Evolutionary conservation across 2,797 vertebrate genomes (phyloP).

Genomic region (Siniperca scherzeri): DNA sequence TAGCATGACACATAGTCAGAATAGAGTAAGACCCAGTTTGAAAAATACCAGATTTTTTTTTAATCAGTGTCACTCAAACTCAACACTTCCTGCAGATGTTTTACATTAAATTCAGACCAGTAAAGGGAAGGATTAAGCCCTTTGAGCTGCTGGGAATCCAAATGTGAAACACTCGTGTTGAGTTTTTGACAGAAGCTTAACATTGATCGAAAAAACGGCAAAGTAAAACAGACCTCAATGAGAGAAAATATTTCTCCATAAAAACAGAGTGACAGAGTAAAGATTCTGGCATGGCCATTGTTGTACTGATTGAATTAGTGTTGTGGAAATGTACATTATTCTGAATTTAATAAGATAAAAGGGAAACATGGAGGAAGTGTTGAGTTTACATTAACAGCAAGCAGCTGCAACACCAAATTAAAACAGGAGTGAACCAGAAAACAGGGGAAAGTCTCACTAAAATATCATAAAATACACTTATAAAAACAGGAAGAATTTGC

Average conservation of each 20-base stretch:
- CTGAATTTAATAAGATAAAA: conserved; percentile 10
- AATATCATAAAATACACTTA: not conserved
- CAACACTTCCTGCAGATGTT: conserved; percentile 3
- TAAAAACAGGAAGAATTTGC: not conserved
- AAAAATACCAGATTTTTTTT: not conserved
- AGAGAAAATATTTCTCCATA: not conserved
- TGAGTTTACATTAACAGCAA: not conserved
- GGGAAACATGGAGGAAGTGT: not conserved
- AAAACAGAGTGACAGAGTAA: not conserved
- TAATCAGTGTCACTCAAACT: not conserved
- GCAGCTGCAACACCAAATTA: not conserved
- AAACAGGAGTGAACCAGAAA: not conserved
- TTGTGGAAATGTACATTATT: not conserved
- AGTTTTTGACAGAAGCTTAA: not conserved
- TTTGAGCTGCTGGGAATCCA: not conserved
- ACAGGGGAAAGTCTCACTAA: not conserved
- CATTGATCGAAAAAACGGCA: not conserved
- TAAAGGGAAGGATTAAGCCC: not conserved
- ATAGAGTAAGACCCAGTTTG: not conserved
- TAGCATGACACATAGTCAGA: not conserved
- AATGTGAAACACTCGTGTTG: not conserved
- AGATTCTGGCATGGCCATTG: not conserved
- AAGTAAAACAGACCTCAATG: not conserved
- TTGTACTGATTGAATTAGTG: not conserved
- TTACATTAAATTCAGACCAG: not conserved